A percentile compares a stretch with the other conserved stretches of the same genome.
These are phyloP conservation scores for Alosa sapidissima DNA, from an alignment of 2,797 vertebrate genomes.

Conservation along the genomic window DNA sequence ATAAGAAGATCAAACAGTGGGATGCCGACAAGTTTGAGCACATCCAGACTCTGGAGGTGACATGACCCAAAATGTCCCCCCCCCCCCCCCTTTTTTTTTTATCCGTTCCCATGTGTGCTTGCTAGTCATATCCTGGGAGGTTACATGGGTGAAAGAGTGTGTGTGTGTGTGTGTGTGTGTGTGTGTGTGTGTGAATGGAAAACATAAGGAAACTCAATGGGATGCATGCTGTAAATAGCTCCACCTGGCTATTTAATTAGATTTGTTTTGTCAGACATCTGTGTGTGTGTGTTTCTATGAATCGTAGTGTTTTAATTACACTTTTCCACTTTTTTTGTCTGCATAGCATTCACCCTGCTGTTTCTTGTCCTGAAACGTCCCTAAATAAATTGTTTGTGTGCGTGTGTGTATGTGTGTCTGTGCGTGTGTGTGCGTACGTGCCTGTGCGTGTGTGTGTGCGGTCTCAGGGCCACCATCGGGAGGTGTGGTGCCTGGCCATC, in stretches of 20 bases:
- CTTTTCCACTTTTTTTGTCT: neutral
- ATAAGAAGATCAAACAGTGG: constrained; percentile 96
- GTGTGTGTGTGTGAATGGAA: constrained; percentile 15
- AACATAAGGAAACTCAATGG: neutral
- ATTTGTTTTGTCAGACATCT: neutral
- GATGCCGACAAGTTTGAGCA: constrained; percentile 96
- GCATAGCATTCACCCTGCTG: neutral
- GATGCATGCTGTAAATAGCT: neutral
- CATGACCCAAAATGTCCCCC: neutral
- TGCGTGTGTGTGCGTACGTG: neutral
- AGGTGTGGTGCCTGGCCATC: constrained; percentile 91
- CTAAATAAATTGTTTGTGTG: neutral
- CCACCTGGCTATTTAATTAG: neutral
- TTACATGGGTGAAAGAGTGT: neutral
- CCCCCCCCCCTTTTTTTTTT: neutral
- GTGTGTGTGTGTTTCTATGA: neutral
- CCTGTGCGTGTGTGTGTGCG: neutral
- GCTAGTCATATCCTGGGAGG: neutral
- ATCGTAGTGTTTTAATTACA: neutral
- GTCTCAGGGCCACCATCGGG: constrained; percentile 88
- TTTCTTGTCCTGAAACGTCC: neutral
- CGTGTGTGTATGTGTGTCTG: neutral
- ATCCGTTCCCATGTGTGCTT: neutral
- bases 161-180: neutral
- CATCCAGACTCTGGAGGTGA: constrained; percentile 94